phyloP scores from a whole-genome alignment of 2,888 invertebrate genomes.

The Odontomyia ornata region DNA sequence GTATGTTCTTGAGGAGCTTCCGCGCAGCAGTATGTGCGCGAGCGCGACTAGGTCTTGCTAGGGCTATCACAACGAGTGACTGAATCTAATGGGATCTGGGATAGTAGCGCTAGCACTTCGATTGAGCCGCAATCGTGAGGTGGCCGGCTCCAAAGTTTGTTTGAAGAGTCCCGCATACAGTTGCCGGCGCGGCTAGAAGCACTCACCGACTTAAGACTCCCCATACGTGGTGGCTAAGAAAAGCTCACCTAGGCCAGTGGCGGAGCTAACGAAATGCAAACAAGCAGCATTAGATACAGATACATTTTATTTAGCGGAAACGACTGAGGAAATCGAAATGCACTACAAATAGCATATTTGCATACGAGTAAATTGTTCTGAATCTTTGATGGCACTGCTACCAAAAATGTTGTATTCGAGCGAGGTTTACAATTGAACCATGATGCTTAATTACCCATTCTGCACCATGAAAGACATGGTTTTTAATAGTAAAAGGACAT shows the following conservation, averaged over 20 bases:
- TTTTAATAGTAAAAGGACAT: too few relatives aligned
- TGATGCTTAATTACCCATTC: too few relatives aligned
- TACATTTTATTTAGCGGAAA: background rate
- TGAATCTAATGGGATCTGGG: constrained; percentile 14
- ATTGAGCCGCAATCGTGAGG: background rate
- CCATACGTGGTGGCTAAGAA: background rate
- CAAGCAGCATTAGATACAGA: background rate
- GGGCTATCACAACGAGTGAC: constrained; percentile 20
- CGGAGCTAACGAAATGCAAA: background rate
- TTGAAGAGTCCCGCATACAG: constrained; percentile 7
- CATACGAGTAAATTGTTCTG: too few relatives aligned
- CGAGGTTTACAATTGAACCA: too few relatives aligned
- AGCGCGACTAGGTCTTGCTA: constrained; percentile 35
- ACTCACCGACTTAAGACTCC: background rate
- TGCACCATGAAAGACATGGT: too few relatives aligned
- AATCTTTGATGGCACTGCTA: too few relatives aligned
- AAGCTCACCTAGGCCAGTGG: constrained; percentile 37
- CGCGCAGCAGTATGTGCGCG: constrained; percentile 38
- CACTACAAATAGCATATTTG: too few relatives aligned
- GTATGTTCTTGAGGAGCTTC: constrained; percentile 24
- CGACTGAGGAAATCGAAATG: too few relatives aligned
- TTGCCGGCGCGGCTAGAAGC: background rate
- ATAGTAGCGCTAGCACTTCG: background rate
- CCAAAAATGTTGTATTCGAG: too few relatives aligned
- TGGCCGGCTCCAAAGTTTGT: constrained; percentile 24